Evolutionary conservation across 2,113 vertebrate species (phyloP).

Genomic region (Zootoca vivipara): DNA sequence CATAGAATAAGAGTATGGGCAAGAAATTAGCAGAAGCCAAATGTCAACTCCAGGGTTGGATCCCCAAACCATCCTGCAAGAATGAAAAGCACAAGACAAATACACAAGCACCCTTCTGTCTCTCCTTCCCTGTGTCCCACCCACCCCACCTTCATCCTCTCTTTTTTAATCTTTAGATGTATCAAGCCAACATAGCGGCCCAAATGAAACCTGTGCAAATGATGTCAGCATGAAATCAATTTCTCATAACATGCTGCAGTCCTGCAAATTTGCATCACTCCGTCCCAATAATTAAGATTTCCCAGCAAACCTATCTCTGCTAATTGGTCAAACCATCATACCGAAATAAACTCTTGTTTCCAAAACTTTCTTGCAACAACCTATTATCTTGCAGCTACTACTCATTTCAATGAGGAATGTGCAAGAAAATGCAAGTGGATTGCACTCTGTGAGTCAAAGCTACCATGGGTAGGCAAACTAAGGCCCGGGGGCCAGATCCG

Average conservation of each 20-base stretch:
- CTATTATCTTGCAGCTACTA: neutral
- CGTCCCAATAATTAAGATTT: neutral
- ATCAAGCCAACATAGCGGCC: neutral
- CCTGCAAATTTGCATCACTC: neutral
- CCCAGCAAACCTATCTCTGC: neutral
- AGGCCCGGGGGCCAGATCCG: too few relatives aligned
- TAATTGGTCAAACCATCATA: neutral
- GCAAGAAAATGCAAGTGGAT: too few relatives aligned
- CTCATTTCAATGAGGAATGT: neutral
- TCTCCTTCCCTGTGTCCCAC: neutral
- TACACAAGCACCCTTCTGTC: accelerated
- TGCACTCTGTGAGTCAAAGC: neutral
- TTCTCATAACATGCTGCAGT: neutral
- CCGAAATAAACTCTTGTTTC: neutral
- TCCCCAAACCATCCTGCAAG: slow-evolving; percentile 14
- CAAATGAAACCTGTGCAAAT: neutral
- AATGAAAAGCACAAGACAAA: accelerated
- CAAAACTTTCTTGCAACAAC: neutral
- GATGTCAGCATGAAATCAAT: neutral
- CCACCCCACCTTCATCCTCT: too few relatives aligned
- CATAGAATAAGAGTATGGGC: slow-evolving; percentile 8
- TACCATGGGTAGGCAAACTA: too few relatives aligned
- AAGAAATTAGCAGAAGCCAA: slow-evolving; percentile 11
- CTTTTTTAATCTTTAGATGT: neutral
- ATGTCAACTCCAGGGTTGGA: slow-evolving; percentile 40